phyloP scores from a whole-genome alignment of 2,888 invertebrate species.

The Ochropleura leucogaster region DNA sequence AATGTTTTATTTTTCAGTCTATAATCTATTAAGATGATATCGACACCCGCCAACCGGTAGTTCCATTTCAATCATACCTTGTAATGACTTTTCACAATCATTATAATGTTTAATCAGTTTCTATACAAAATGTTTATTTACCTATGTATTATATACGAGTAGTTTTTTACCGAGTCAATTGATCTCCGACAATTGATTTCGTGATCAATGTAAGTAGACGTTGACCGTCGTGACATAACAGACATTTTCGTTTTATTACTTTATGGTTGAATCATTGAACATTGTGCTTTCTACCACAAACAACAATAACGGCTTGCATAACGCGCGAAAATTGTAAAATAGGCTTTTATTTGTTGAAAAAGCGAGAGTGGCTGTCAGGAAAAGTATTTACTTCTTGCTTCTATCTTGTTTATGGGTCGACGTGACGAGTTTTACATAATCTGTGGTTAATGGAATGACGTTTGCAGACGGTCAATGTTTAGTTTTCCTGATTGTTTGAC shows the following conservation, averaged over 20 bases:
- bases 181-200: constrained; percentile 60
- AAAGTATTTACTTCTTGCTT: constrained; percentile 45
- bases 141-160: constrained; percentile 47
- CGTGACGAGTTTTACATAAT: constrained; percentile 49
- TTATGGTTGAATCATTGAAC: constrained; percentile 60
- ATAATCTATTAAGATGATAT: constrained; percentile 10
- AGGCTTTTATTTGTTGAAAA: constrained; percentile 35
- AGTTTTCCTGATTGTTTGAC: constrained; percentile 38
- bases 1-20: constrained; percentile 5
- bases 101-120: constrained; percentile 36
- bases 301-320: constrained; percentile 64
- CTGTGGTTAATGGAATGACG: constrained; percentile 24
- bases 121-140: constrained; percentile 49
- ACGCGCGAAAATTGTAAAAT: constrained; percentile 50
- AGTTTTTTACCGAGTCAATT: constrained; percentile 46
- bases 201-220: constrained; percentile 61
- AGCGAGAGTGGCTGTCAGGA: constrained; percentile 50
- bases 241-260: constrained; percentile 68
- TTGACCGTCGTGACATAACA: constrained; percentile 71
- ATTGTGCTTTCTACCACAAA: constrained; percentile 72
- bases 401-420: constrained; percentile 38
- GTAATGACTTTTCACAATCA: constrained; percentile 22
- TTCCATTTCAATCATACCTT: constrained; percentile 34
- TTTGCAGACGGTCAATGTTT: constrained; percentile 37
- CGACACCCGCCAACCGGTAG: background rate